A percentile compares a stretch with the other conserved stretches of the same genome.
Conservation (phyloP, 2,888 invertebrate genomes). For the Lycophotia porphyrea region DNA sequence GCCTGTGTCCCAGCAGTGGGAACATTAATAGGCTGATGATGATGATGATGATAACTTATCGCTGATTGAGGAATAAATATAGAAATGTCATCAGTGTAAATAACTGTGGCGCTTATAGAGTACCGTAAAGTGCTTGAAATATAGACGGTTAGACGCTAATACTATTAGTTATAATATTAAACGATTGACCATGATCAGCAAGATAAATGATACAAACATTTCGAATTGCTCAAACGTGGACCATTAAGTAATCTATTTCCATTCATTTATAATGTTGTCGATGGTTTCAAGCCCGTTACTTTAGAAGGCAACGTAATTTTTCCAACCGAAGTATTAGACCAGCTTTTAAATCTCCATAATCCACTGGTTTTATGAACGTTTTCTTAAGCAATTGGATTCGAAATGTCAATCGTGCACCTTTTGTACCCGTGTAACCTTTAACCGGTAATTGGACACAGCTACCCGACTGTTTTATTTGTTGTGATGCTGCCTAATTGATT, state of each 20-base stretch:
- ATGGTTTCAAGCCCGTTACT: slow-evolving; percentile 29
- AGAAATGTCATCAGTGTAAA: not conserved
- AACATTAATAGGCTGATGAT: too few species aligned
- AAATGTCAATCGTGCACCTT: slow-evolving; percentile 75
- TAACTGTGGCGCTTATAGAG: not conserved
- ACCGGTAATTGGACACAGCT: slow-evolving; percentile 66
- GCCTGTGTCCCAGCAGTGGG: too few species aligned
- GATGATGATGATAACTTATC: not conserved
- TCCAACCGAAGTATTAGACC: slow-evolving; percentile 29
- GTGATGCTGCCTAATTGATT: slow-evolving; percentile 62
- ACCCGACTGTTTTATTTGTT: slow-evolving; percentile 59
- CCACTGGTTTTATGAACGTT: slow-evolving; percentile 47
- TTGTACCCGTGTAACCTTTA: slow-evolving; percentile 67
- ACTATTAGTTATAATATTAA: slow-evolving; percentile 14
- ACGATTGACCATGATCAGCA: slow-evolving; percentile 17
- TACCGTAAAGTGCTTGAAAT: not conserved
- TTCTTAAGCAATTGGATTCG: slow-evolving; percentile 67
- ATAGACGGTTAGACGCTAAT: slow-evolving; percentile 9
- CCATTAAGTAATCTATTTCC: slow-evolving; percentile 24
- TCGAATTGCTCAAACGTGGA: slow-evolving; percentile 15
- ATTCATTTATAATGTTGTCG: slow-evolving; percentile 36
- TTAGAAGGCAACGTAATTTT: slow-evolving; percentile 52
- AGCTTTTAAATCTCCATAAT: slow-evolving; percentile 57
- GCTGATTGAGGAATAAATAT: not conserved
- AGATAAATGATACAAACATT: slow-evolving; percentile 37